phyloP scores from a whole-genome alignment of 1,140 invertebrate genomes.

The Temnothorax longispinosus region DNA sequence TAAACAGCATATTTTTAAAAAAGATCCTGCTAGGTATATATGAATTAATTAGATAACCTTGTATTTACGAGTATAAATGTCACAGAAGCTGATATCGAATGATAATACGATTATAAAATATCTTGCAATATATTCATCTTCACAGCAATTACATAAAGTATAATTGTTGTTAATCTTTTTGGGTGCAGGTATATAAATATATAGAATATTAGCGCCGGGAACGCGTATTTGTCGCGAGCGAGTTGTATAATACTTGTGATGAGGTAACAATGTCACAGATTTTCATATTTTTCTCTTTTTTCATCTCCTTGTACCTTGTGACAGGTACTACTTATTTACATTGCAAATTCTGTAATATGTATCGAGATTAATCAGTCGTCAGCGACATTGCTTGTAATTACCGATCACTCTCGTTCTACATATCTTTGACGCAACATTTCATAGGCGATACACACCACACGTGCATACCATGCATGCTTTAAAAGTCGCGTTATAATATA shows the following conservation, averaged over 20 bases:
- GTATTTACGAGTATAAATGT: background rate
- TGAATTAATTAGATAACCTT: background rate
- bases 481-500: background rate
- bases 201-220: background rate
- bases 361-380: constrained; percentile 45
- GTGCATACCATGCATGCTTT: background rate
- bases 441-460: background rate
- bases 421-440: background rate
- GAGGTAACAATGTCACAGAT: constrained; percentile 9
- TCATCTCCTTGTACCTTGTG: background rate
- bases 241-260: background rate
- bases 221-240: background rate
- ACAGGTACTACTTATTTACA: background rate
- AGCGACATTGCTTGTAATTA: constrained; percentile 44
- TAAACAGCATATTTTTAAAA: background rate
- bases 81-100: background rate
- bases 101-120: background rate
- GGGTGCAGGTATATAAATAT: too few relatives aligned
- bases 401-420: constrained; percentile 44
- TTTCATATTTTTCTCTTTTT: constrained; percentile 13
- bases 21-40: background rate
- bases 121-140: background rate
- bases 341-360: background rate
- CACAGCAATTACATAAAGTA: background rate
- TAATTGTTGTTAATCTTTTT: background rate